These are phyloP conservation scores for Egretta garzetta DNA, from an alignment of 2,113 vertebrate genomes.

Conservation along the genomic window DNA sequence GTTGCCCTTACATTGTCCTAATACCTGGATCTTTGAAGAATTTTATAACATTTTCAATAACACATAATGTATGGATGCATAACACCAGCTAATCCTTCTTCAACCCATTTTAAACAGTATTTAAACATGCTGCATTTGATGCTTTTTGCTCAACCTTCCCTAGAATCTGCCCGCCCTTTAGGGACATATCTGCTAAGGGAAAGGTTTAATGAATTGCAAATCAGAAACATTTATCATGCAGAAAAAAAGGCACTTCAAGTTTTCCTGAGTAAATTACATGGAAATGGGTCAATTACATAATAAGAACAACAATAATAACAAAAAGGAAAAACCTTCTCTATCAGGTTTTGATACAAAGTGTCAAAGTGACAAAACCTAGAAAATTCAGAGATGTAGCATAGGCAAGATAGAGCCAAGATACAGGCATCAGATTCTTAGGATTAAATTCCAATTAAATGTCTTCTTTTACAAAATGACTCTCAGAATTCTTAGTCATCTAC, in stretches of 20 bases:
- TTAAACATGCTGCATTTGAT: neutral
- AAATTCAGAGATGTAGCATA: neutral
- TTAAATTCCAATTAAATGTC: neutral
- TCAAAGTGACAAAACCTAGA: neutral
- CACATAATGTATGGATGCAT: neutral
- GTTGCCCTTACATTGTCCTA: neutral
- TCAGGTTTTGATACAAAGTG: neutral
- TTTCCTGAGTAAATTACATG: slow-evolving; percentile 38
- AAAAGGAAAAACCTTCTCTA: neutral
- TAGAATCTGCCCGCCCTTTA: neutral
- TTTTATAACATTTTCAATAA: neutral
- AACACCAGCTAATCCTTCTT: neutral
- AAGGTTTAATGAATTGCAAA: slow-evolving; percentile 28
- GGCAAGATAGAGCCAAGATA: neutral
- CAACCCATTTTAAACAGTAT: neutral
- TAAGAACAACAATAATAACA: neutral
- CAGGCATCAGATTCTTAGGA: neutral
- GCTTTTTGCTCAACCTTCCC: neutral
- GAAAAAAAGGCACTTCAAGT: neutral
- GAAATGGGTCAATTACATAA: slow-evolving; percentile 30
- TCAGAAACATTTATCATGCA: slow-evolving; percentile 15
- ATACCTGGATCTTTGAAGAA: neutral
- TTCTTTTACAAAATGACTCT: neutral
- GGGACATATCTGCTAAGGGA: neutral
- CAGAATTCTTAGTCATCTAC: neutral